These are phyloP conservation scores for Misgurnus mizolepis DNA, from an alignment of 2,113 vertebrate species.

Conservation along the genomic window DNA sequence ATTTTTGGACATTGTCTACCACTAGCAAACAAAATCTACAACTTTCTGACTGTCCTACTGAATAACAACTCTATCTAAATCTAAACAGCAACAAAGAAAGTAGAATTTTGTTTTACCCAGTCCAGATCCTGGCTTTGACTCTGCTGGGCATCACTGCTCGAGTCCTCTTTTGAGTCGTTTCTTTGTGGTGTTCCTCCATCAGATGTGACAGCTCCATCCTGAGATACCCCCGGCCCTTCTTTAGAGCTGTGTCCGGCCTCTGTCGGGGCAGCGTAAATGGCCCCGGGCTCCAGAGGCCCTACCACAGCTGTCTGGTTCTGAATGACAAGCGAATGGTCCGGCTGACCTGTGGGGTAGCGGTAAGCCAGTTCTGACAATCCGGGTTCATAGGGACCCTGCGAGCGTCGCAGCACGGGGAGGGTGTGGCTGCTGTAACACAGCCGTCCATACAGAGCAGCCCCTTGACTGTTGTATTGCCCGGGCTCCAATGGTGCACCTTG, in stretches of 20 bases:
- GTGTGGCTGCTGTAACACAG: slow-evolving; percentile 80
- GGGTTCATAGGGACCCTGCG: slow-evolving; percentile 68
- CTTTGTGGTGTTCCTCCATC: slow-evolving; percentile 73
- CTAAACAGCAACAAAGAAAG: neutral
- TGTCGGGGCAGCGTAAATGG: slow-evolving; percentile 60
- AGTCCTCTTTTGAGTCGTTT: slow-evolving; percentile 68
- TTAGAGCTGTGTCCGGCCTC: slow-evolving; percentile 66
- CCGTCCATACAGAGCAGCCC: slow-evolving; percentile 71
- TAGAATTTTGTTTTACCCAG: slow-evolving; percentile 68
- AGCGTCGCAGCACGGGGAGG: slow-evolving; percentile 73
- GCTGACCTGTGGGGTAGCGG: slow-evolving; percentile 64
- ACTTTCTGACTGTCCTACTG: neutral
- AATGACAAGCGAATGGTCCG: slow-evolving; percentile 74
- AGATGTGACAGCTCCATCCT: slow-evolving; percentile 66
- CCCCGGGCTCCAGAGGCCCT: slow-evolving; percentile 64
- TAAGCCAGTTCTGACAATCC: slow-evolving; percentile 70
- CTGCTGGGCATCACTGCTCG: slow-evolving; percentile 64
- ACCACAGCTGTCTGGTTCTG: slow-evolving; percentile 74
- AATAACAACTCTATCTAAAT: neutral
- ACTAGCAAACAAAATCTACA: neutral
- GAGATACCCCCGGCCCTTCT: slow-evolving; percentile 61
- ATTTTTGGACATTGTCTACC: neutral
- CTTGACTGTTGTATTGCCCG: slow-evolving; percentile 60
- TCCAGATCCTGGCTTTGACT: slow-evolving; percentile 69
- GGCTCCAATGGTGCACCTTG: slow-evolving; percentile 61